Percentiles rank a stretch among this genome's conserved stretches.
phyloP scores from a whole-genome alignment of 2,888 invertebrate species.

The Mimachlamys varia region DNA sequence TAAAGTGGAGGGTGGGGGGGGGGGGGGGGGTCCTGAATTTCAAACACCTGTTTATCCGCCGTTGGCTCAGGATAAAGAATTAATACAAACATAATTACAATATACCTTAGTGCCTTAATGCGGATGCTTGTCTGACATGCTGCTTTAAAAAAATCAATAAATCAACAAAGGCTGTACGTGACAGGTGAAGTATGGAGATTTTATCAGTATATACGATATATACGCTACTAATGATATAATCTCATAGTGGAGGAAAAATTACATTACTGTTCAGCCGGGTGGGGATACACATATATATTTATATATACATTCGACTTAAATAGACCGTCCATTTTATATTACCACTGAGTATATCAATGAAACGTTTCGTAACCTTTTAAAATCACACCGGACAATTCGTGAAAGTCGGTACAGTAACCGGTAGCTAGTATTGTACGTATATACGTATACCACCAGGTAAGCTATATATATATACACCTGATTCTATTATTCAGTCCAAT shows the following conservation, averaged over 20 bases:
- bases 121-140: neutral
- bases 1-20: too few relatives aligned
- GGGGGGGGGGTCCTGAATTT: too few relatives aligned
- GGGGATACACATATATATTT: neutral
- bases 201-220: neutral
- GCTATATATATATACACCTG: neutral
- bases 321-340: neutral
- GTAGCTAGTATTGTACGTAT: neutral
- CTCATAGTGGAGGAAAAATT: neutral
- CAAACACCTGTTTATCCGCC: too few relatives aligned
- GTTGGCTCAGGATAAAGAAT: too few relatives aligned
- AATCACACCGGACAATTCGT: neutral
- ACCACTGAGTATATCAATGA: neutral
- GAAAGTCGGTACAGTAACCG: neutral
- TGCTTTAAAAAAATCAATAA: conserved; percentile 14
- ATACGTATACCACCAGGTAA: neutral
- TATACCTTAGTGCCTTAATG: neutral
- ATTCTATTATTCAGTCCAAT: neutral
- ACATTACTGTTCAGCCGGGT: neutral
- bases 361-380: neutral
- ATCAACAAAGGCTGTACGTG: neutral
- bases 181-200: neutral
- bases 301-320: neutral
- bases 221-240: conserved; percentile 2
- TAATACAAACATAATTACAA: neutral